Evolutionary conservation across 2,888 invertebrate species (phyloP), one percentile per base, ranked within the genome.

Genomic region (Phasia obesa): DNA sequence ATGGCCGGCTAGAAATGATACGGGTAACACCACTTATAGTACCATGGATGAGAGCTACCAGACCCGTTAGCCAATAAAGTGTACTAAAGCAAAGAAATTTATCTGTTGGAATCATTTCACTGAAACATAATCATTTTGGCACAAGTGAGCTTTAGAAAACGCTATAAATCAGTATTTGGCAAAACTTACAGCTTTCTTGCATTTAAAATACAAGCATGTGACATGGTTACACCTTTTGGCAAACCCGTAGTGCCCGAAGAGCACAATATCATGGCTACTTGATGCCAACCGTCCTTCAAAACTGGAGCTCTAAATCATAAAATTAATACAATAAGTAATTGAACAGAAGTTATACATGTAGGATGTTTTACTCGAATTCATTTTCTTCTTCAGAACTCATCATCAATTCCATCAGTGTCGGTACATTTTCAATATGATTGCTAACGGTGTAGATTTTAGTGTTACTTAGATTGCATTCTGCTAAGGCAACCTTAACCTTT

Each of bases 1-100:
- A 86, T 13, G 71, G 44, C 6, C 85, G 60, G 17, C 85, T 83
- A 0, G 86, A 87, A n/a, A 87, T 87, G 2, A 88, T 62, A 38
- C 86, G 81, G 1, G 85, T 86, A 11, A 57, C 57, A 6, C 82
- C 78, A 15, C 7, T 9, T 3, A 86, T 23, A 4, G 85, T 85
- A 19, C 85, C 86, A 9, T 57, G 69, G 2, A 86, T 7, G 3
- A 87, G 53, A 4, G 35, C 53, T 3, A 69, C 0, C 0, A 87
- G 17, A 3, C 87, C 88, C 0, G 87, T 84, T 3, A 82, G 13
- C 88, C 88, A 87, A 49, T 87, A 87, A 0, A 88, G 38, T 0
- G 84, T 84, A 51, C 87, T 87, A 42, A 86, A 87, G 70, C 86
- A 86, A 5, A 87, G 55, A 0, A 81, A 13, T 19, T 80, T 78